phyloP scores from a whole-genome alignment of 2,113 vertebrate species.

The Coregonus clupeaformis region DNA sequence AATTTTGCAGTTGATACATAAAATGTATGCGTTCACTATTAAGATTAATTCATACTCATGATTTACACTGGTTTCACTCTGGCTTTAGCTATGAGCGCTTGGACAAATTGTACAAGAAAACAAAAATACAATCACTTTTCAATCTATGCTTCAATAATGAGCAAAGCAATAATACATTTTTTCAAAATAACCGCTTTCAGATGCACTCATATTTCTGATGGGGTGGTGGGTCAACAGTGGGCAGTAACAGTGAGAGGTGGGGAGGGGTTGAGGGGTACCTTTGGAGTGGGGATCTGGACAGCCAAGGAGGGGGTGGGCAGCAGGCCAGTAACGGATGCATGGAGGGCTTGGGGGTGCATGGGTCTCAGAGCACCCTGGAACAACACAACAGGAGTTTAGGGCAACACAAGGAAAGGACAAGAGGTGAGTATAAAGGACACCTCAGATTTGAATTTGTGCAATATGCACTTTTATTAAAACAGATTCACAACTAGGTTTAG shows the following conservation, averaged over 20 bases:
- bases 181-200: not conserved
- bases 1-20: too few relatives aligned
- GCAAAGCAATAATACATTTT: not conserved
- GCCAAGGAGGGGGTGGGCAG: constrained; percentile 79
- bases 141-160: too few relatives aligned
- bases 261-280: constrained; percentile 68
- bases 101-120: too few relatives aligned
- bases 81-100: too few relatives aligned
- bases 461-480: too few relatives aligned
- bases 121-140: too few relatives aligned
- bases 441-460: too few relatives aligned
- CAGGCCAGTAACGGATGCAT: constrained; percentile 80
- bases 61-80: too few relatives aligned
- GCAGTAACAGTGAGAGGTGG: not conserved
- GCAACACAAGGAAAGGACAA: not conserved
- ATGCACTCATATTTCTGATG: not conserved
- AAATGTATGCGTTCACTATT: too few relatives aligned
- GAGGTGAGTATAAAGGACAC: not conserved
- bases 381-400: constrained; percentile 1
- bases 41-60: too few relatives aligned
- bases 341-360: constrained; percentile 84
- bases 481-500: too few relatives aligned
- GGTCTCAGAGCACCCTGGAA: constrained; percentile 80
- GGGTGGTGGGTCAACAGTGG: not conserved
- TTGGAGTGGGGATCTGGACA: constrained; percentile 83